Evolutionary conservation across 2,888 invertebrate species (phyloP).

Genomic region (Drosophila putrida): DNA sequence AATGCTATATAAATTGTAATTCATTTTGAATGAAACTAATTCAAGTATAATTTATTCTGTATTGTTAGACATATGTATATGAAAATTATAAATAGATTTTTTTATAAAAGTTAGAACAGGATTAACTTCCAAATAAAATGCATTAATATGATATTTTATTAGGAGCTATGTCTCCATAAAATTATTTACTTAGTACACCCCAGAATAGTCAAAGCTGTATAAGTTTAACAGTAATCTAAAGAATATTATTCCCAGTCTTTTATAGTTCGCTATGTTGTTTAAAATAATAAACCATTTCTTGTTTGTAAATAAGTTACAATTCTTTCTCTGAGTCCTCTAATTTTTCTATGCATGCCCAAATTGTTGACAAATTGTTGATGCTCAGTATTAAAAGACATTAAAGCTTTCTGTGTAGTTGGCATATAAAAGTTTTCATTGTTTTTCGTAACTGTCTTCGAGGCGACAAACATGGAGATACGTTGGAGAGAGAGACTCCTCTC

Average conservation of each 20-base stretch:
- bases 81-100: too few species aligned
- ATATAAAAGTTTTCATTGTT: constrained; percentile 78
- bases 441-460: constrained; percentile 59
- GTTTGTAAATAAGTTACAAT: not conserved
- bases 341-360: constrained; percentile 11
- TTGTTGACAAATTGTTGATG: constrained; percentile 33
- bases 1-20: too few species aligned
- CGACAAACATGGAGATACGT: constrained; percentile 39
- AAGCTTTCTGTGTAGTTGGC: constrained; percentile 58
- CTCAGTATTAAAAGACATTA: constrained; percentile 39
- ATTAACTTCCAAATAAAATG: too few species aligned
- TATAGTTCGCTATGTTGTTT: not conserved
- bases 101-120: too few species aligned
- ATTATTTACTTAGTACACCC: not conserved
- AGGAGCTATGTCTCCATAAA: too few species aligned
- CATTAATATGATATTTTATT: too few species aligned
- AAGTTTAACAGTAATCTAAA: not conserved
- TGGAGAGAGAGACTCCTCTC: not conserved
- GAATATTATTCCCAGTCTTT: not conserved
- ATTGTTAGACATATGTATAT: too few species aligned
- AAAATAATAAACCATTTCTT: not conserved
- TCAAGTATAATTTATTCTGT: too few species aligned
- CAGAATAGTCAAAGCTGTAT: not conserved
- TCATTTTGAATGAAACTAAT: too few species aligned
- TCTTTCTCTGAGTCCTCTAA: not conserved